A percentile compares a stretch with the other conserved stretches of the same genome.
Conservation (phyloP, 1,140 invertebrate species). For the Oedothorax gibbosus region DNA sequence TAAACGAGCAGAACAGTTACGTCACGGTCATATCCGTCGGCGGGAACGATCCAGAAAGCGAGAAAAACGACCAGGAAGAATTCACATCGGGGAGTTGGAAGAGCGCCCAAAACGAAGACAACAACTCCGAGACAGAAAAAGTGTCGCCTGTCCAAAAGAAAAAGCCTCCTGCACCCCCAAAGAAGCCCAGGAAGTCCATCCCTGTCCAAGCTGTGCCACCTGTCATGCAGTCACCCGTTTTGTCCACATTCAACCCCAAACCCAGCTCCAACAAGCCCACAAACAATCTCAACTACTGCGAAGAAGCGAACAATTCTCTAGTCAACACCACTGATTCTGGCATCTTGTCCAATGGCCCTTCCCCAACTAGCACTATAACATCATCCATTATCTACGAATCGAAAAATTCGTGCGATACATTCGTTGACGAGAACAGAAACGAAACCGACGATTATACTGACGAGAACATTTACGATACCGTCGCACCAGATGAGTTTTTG, state of each 20-base stretch:
- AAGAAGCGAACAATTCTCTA: constrained; percentile 36
- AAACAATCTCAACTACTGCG: not conserved
- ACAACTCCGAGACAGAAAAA: not conserved
- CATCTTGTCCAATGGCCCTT: constrained; percentile 10
- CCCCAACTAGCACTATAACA: constrained; percentile 29
- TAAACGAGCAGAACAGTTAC: constrained; percentile 45
- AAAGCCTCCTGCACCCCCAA: constrained; percentile 59
- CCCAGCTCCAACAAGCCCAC: constrained; percentile 13
- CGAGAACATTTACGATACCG: constrained; percentile 64
- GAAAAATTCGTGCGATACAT: not conserved
- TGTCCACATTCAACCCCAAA: not conserved
- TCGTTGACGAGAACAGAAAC: constrained; percentile 24
- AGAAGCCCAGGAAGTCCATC: constrained; percentile 56
- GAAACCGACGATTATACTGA: constrained; percentile 54
- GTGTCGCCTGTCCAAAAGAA: constrained; percentile 50
- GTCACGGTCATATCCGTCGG: constrained; percentile 58
- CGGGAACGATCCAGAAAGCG: not conserved
- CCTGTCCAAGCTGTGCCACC: constrained; percentile 45
- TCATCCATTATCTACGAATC: constrained; percentile 26
- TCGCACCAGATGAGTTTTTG: constrained; percentile 62
- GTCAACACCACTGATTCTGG: constrained; percentile 36
- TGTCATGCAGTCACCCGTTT: constrained; percentile 12
- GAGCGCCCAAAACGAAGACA: not conserved
- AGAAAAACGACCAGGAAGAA: not conserved
- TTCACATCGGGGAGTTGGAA: not conserved